phyloP scores from a whole-genome alignment of 2,113 vertebrate genomes.

The Muscicapa adusta region DNA sequence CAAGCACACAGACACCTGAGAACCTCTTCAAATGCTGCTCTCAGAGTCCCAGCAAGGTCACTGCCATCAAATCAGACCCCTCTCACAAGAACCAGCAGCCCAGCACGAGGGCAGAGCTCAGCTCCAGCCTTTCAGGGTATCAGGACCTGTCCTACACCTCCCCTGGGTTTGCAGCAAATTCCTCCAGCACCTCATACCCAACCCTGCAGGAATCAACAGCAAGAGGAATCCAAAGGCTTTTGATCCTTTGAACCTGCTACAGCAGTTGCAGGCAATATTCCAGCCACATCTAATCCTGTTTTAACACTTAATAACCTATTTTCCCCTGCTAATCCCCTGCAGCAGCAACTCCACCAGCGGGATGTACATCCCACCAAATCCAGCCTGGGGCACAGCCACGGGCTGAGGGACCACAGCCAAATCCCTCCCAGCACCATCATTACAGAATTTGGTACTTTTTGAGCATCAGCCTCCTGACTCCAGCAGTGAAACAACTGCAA shows the following conservation, averaged over 20 bases:
- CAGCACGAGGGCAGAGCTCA: neutral
- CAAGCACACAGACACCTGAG: neutral
- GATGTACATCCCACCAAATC: neutral
- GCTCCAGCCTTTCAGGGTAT: fast-evolving
- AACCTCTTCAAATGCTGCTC: neutral
- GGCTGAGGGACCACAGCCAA: neutral
- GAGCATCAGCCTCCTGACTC: neutral
- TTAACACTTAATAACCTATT: conserved; percentile 32
- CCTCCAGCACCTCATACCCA: neutral
- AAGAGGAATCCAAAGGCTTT: neutral
- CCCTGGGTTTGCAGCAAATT: neutral
- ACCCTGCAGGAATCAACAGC: neutral
- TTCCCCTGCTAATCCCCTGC: neutral
- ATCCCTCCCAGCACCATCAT: neutral
- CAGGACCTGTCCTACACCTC: neutral
- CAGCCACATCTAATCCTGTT: neutral
- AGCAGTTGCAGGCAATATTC: neutral
- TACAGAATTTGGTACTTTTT: neutral
- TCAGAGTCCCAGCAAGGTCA: neutral
- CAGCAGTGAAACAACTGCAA: neutral
- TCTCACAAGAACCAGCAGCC: neutral
- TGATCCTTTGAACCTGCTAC: neutral
- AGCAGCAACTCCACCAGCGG: neutral
- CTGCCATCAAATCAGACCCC: neutral
- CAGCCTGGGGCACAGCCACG: neutral